Evolutionary conservation across 2,888 invertebrate species (phyloP).

Genomic region (Melikaiella ostensackeni): DNA sequence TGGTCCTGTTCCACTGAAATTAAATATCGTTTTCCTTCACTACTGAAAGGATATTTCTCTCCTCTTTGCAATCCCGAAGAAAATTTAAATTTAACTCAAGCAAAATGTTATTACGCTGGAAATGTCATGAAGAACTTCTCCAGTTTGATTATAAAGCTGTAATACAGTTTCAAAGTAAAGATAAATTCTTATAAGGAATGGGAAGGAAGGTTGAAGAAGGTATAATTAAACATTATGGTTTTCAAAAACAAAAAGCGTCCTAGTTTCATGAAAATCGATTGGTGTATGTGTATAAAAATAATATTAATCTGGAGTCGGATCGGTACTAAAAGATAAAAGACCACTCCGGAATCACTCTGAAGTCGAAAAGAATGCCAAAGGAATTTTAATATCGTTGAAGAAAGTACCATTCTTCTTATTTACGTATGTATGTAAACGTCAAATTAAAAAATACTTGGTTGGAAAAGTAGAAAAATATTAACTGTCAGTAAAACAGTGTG

Average conservation of each 20-base stretch:
- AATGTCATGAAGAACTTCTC: too few species aligned
- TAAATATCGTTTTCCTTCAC: background rate
- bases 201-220: too few species aligned
- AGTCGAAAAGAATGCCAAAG: slow-evolving; percentile 46
- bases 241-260: too few species aligned
- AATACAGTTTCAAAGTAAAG: too few species aligned
- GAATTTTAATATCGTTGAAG: slow-evolving; percentile 52
- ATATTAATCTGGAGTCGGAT: background rate
- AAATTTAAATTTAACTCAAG: background rate
- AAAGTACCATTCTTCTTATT: slow-evolving; percentile 2
- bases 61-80: background rate
- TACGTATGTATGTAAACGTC: slow-evolving; percentile 28
- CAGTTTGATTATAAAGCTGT: too few species aligned
- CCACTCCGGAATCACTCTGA: background rate
- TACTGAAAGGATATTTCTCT: background rate
- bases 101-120: slow-evolving; percentile 5
- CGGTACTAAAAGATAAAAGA: background rate
- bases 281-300: too few species aligned
- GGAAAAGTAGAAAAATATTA: slow-evolving; percentile 20
- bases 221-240: too few species aligned
- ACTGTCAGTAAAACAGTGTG: background rate
- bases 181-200: too few species aligned
- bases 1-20: background rate
- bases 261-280: too few species aligned
- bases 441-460: slow-evolving; percentile 50